phyloP scores from a whole-genome alignment of 1,140 invertebrate genomes.

The Drosophila mauritiana region DNA sequence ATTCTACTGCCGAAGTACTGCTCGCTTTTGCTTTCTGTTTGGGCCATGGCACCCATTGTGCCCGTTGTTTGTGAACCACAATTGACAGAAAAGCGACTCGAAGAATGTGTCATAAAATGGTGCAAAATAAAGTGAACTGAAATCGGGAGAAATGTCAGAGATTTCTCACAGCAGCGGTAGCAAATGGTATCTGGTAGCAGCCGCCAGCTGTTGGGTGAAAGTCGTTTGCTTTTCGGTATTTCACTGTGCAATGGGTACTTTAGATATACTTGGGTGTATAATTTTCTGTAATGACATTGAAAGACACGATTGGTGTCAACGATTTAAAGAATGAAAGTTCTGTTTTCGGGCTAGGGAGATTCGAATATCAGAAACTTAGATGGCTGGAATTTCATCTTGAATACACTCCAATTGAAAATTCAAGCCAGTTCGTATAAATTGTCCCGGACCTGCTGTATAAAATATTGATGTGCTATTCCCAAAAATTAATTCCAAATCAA shows the following conservation, averaged over 20 bases:
- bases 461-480: not conserved
- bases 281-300: conserved; percentile 53
- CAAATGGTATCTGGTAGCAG: conserved; percentile 34
- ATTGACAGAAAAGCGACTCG: conserved; percentile 34
- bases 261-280: conserved; percentile 24
- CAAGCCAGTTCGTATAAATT: no score
- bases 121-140: conserved; percentile 54
- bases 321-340: conserved; percentile 48
- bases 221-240: conserved; percentile 36
- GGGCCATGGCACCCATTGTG: conserved; percentile 24
- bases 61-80: conserved; percentile 3
- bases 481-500: not conserved
- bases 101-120: conserved; percentile 62
- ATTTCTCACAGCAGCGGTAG: conserved; percentile 52
- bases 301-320: conserved; percentile 19
- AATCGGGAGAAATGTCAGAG: conserved; percentile 54
- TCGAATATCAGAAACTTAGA: not conserved
- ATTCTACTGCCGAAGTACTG: conserved; percentile 34
- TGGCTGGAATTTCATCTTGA: no score
- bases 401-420: no score
- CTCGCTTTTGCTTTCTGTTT: conserved; percentile 50
- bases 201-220: conserved; percentile 51
- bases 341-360: not conserved
- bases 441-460: no score
- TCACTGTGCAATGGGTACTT: conserved; percentile 28